Base-by-base conservation (phyloP, 2,113 vertebrate species). In the Cettia cetti region DNA sequence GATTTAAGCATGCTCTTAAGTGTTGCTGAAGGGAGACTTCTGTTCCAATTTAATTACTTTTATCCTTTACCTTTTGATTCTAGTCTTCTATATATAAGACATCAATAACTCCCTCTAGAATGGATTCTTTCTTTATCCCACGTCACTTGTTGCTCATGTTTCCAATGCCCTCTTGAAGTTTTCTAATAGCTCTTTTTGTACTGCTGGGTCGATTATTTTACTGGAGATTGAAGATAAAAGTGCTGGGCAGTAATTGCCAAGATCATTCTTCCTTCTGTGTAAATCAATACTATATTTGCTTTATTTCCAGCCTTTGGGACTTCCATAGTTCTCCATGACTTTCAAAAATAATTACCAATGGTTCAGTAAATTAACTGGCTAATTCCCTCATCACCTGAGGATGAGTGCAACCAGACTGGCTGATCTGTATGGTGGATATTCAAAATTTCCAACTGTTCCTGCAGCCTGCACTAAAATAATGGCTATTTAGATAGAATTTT, bases 211-310 rank as follows among this genome's bases (percentile, higher is more conserved):
- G 82, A 87, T 97, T 95, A 92, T 95, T 95, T 82, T 90, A 85
- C 90, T 95, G 87, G 74, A 95, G 91, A 95, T 92, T 94, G 94
- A 92, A 96, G 87, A 95, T 95, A 92, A 94, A 95, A 92, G 82
- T 86, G 66, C 70, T 91, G 93, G 87, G 63, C 89, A 95, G 78
- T 97, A 97, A 96, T 92, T 95, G 95, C 89, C 89, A 94, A 93
- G 94, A 90, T 90, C 87, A 45, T 95, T 96, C 89, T 87, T 95
- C 59, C 85, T 92, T 95, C 91, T 82, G 78, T 90, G 84, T 92
- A 95, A 97, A 96, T 96, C 96, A 95, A 96, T 95, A 97, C 50
- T 69, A 85, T 95, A 91, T 97, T 95, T 95, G 87, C 90, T 96
- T 95, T 96, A 94, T 96, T 90, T 87, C 63, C 50, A 87, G 82